Conservation (phyloP, 2,797 vertebrate species). For the Lagodon rhomboides region DNA sequence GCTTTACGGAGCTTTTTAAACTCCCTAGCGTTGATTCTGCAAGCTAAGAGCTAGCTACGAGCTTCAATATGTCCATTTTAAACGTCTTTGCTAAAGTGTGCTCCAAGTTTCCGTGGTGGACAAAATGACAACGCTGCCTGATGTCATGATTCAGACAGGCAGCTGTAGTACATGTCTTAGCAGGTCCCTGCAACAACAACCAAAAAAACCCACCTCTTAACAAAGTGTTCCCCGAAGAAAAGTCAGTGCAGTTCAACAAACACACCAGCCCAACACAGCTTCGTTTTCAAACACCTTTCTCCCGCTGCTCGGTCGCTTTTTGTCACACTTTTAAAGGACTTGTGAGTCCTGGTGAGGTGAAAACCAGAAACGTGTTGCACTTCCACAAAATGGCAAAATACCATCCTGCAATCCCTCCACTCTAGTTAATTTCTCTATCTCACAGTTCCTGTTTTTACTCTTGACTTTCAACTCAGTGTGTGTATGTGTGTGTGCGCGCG, state of each 20-base stretch:
- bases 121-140: slow-evolving; percentile 51
- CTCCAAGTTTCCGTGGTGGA: slow-evolving; percentile 58
- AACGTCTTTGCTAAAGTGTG: slow-evolving; percentile 27
- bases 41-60: background rate
- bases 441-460: slow-evolving; percentile 75
- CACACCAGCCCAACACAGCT: background rate
- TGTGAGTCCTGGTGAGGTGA: too few relatives aligned
- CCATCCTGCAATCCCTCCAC: background rate
- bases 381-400: slow-evolving; percentile 29
- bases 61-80: background rate
- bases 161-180: slow-evolving; percentile 64
- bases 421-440: background rate
- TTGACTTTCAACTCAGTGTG: slow-evolving; percentile 21
- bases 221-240: background rate
- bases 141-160: slow-evolving; percentile 54
- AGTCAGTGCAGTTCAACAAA: background rate
- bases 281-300: background rate
- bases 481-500: slow-evolving; percentile 3
- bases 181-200: slow-evolving; percentile 44
- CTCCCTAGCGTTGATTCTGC: background rate
- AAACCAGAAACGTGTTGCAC: slow-evolving; percentile 29
- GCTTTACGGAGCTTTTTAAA: slow-evolving; percentile 7
- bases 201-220: background rate
- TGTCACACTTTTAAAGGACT: background rate
- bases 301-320: background rate